These are phyloP conservation scores for Cyprinus carpio DNA, from an alignment of 2,113 vertebrate genomes.

Conservation along the genomic window DNA sequence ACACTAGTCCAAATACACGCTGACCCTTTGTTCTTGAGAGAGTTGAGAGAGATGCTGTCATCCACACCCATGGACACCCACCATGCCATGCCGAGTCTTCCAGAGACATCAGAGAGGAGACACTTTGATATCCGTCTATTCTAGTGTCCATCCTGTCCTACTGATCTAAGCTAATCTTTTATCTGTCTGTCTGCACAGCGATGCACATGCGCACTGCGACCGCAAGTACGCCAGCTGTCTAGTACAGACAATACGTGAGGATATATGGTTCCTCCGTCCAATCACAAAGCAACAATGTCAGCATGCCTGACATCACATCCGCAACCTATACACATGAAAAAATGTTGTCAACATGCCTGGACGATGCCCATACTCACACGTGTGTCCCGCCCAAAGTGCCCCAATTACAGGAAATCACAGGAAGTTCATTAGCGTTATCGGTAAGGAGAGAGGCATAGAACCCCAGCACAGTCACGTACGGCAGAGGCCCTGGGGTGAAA, in stretches of 20 bases:
- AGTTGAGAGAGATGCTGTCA: slow-evolving; percentile 11
- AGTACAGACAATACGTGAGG: slow-evolving; percentile 1
- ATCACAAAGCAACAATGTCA: background rate
- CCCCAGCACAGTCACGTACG: slow-evolving; percentile 61
- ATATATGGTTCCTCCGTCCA: slow-evolving; percentile 29
- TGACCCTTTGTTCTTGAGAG: slow-evolving; percentile 51
- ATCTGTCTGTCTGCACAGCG: background rate
- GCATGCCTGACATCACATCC: background rate
- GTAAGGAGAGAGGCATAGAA: slow-evolving; percentile 50
- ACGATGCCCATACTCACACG: slow-evolving; percentile 25
- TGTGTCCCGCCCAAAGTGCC: slow-evolving; percentile 48
- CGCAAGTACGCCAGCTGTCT: slow-evolving; percentile 8
- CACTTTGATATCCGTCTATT: slow-evolving; percentile 37
- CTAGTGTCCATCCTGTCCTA: slow-evolving; percentile 19
- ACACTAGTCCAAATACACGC: slow-evolving; percentile 50
- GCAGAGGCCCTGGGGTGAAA: slow-evolving; percentile 48
- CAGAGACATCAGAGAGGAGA: slow-evolving; percentile 35
- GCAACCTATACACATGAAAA: background rate
- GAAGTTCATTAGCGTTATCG: slow-evolving; percentile 66
- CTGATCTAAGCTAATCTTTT: slow-evolving; percentile 17
- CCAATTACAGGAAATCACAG: slow-evolving; percentile 64
- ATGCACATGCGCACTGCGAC: background rate
- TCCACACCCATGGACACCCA: slow-evolving; percentile 57
- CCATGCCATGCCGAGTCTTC: slow-evolving; percentile 39
- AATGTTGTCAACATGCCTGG: slow-evolving; percentile 8